These are phyloP conservation scores for Garrulus glandarius DNA, from an alignment of 2,797 vertebrate species.

Conservation along the genomic window DNA sequence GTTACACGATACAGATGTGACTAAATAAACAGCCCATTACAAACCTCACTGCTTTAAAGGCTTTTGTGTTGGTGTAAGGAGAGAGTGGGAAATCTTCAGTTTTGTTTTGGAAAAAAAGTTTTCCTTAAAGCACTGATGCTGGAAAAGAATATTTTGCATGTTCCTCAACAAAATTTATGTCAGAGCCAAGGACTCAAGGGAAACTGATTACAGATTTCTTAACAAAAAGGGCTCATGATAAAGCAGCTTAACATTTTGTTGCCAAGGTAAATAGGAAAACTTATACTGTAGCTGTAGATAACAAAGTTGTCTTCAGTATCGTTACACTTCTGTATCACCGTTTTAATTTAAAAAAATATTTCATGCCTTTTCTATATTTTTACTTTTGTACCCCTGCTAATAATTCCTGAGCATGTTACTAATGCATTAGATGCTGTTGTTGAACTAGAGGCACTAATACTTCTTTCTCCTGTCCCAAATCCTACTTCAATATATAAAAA, in stretches of 20 bases:
- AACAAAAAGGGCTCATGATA: neutral
- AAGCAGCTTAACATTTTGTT: neutral
- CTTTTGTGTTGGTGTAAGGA: neutral
- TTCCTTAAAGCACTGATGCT: neutral
- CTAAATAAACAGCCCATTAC: neutral
- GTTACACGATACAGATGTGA: fast-evolving
- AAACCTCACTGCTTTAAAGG: neutral
- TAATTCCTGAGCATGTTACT: neutral
- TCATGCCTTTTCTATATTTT: neutral
- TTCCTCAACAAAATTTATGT: neutral
- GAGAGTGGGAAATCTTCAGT: neutral
- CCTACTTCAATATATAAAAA: neutral
- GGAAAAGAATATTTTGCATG: neutral
- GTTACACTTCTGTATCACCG: neutral
- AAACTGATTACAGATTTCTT: neutral
- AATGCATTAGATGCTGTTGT: neutral
- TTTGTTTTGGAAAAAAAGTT: neutral
- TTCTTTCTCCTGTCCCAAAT: neutral
- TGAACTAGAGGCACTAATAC: neutral
- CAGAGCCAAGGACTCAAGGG: neutral
- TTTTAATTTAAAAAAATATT: neutral
- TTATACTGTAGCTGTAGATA: neutral
- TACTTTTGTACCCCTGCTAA: neutral
- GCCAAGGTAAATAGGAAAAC: neutral
- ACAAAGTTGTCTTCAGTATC: neutral